phyloP scores from a whole-genome alignment of 2,797 vertebrate genomes.

The Aulostomus chinensis region DNA sequence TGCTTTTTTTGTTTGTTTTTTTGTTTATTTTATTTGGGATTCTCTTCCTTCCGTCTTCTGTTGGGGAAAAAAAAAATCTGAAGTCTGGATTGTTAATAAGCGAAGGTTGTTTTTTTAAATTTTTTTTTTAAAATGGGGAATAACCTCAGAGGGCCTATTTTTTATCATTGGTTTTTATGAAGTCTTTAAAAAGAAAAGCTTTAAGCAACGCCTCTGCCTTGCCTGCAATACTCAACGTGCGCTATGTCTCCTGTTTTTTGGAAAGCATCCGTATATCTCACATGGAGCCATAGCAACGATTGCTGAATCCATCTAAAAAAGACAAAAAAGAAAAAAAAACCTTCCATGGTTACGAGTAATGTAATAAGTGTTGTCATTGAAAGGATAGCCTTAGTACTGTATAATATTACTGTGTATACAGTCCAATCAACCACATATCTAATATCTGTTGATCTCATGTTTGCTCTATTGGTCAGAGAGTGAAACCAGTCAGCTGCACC shows the following conservation, averaged over 20 bases:
- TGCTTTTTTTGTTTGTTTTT: constrained; percentile 66
- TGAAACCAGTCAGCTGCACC: constrained; percentile 37
- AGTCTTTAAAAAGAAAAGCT: constrained; percentile 98
- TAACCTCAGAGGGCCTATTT: constrained; percentile 94
- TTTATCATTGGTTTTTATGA: constrained; percentile 93
- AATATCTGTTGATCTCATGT: no score
- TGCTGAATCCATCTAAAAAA: constrained; percentile 52
- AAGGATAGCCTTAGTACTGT: constrained; percentile 78
- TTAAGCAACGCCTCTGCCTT: constrained; percentile 99
- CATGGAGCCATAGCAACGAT: constrained; percentile 63
- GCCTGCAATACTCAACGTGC: constrained; percentile 93
- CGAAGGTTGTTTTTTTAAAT: constrained; percentile 71
- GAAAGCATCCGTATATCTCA: constrained; percentile 66
- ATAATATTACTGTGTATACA: constrained; percentile 65
- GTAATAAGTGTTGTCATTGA: constrained; percentile 57
- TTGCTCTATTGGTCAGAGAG: constrained; percentile 52
- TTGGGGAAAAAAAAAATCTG: constrained; percentile 35
- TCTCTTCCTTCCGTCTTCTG: constrained; percentile 53
- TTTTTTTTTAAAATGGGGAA: constrained; percentile 75
- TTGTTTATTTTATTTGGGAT: constrained; percentile 72
- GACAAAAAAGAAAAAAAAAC: constrained; percentile 43
- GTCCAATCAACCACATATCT: constrained; percentile 70
- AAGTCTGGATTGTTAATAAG: constrained; percentile 84
- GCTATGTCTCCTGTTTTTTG: constrained; percentile 83
- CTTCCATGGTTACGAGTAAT: constrained; percentile 54